Evolutionary conservation across 2,888 invertebrate genomes (phyloP).

Genomic region (Limnephilus marmoratus): DNA sequence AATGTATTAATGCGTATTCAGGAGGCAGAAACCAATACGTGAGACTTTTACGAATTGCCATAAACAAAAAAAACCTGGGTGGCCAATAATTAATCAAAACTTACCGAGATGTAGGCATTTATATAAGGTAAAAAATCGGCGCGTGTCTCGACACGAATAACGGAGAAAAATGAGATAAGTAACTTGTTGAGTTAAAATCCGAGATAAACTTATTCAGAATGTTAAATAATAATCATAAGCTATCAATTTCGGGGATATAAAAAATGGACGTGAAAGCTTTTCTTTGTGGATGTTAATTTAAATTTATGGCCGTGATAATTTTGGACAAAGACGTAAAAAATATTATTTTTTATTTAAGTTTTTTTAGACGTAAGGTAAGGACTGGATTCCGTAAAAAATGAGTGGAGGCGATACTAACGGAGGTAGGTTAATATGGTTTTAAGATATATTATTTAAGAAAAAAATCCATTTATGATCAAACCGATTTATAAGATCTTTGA

Average conservation of each 20-base stretch:
- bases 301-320: neutral
- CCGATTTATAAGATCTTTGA: too few species aligned
- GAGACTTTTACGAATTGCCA: neutral
- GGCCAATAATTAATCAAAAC: neutral
- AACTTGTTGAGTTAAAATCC: neutral
- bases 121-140: neutral
- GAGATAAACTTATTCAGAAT: neutral
- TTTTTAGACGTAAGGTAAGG: neutral
- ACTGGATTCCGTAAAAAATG: neutral
- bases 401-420: neutral
- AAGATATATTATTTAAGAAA: neutral
- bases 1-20: neutral
- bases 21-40: neutral
- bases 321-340: neutral
- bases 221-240: neutral
- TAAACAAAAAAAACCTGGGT: neutral
- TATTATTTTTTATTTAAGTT: neutral
- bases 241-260: neutral
- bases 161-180: constrained; percentile 2
- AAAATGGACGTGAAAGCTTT: neutral
- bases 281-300: neutral
- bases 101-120: neutral
- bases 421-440: neutral
- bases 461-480: neutral
- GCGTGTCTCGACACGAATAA: neutral